Evolutionary conservation across 2,113 vertebrate genomes (phyloP), one percentile per base, ranked within the genome.

Genomic region (Clupea harengus): DNA sequence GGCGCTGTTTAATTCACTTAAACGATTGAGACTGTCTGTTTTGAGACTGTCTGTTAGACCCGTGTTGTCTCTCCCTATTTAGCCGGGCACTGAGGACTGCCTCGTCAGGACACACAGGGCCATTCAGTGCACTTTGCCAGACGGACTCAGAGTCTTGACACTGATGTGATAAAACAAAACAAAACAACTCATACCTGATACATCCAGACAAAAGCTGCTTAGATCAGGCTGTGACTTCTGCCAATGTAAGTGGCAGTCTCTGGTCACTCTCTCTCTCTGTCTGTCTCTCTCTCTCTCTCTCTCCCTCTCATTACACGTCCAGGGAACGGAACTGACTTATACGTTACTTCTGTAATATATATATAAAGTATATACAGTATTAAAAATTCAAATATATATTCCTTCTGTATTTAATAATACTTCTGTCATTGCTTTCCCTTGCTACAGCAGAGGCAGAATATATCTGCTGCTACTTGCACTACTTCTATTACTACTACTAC

Each of bases 1-100:
- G 72, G 83, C 86, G 84, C 91, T 9, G 54, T 87, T 86, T 92
- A 84, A 89, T 87, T 87, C 85, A 86, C 85, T 90, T 85, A 90
- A 88, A 72, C 67, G 82, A 87, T 89, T 89, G 49, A 17, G 83
- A 84, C 28, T 2, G 18, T 86, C 54, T 47, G 46, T 4, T 4
- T 46, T 46, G 7, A n/a, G n/a, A n/a, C n/a, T 39, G 39, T 83
- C 83, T 6, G 46, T n/a, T 82, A 6, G 10, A 81, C 84, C 82
- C 0, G 0, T 1, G 17, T 45, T 39, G 0, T 45, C 54, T 60
- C 6, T 22, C 54, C n/a, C 64, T 28, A 10, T 72, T 72, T 28
- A 28, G 64, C 64, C 64, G 4, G 64, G 4, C 11, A 32, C 25
- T 17, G 64, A 10, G 22, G 64, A 28, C 54, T 20, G 54, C 18